These are phyloP conservation scores for Centropyge bicolor DNA, from an alignment of 2,797 vertebrate species.

Conservation along the genomic window DNA sequence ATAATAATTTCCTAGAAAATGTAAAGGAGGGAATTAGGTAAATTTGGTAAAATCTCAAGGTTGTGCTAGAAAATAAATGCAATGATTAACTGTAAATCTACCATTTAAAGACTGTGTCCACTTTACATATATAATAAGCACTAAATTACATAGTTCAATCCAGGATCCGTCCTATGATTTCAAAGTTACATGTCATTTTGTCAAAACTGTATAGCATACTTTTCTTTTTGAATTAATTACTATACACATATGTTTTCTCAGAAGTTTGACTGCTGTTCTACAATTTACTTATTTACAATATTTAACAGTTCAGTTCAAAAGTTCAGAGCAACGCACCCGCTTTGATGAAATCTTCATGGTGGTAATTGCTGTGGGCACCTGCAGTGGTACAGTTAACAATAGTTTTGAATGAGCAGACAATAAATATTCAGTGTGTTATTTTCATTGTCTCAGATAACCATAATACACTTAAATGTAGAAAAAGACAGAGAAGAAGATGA, in stretches of 20 bases:
- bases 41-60: no score
- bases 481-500: not conserved
- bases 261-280: not conserved
- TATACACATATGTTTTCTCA: not conserved
- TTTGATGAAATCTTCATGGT: constrained; percentile 99
- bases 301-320: not conserved
- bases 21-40: no score
- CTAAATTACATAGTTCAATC: not conserved
- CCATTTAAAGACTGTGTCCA: not conserved
- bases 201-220: not conserved
- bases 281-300: not conserved
- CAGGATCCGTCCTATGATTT: not conserved
- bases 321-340: constrained; percentile 86
- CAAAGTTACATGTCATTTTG: not conserved
- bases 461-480: not conserved
- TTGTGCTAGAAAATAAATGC: no score
- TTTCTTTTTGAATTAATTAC: not conserved
- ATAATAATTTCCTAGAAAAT: no score
- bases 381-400: constrained; percentile 40
- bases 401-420: not conserved
- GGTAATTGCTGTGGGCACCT: constrained; percentile 95
- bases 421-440: not conserved
- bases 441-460: not conserved
- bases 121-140: not conserved
- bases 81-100: no score